Percentiles rank a stretch among this genome's conserved stretches.
Conservation (phyloP, 2,888 invertebrate species). For the Dryococelus australis region DNA sequence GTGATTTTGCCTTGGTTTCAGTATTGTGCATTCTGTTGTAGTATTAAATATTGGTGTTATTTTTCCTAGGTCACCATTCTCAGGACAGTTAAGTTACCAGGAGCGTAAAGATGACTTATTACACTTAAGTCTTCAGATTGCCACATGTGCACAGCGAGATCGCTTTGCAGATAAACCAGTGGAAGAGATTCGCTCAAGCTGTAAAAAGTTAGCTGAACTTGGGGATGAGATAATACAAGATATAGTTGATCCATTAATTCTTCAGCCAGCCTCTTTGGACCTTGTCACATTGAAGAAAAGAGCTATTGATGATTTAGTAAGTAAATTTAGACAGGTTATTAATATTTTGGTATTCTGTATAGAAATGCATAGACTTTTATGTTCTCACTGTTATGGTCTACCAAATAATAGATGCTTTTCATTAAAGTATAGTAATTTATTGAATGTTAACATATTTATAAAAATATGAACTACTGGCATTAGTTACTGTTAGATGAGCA, state of each 20-base stretch:
- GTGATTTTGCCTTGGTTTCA: too few relatives aligned
- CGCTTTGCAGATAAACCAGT: slow-evolving; percentile 88
- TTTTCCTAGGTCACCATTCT: slow-evolving; percentile 64
- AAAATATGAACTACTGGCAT: too few relatives aligned
- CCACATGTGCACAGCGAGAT: slow-evolving; percentile 89
- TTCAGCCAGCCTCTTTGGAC: slow-evolving; percentile 92
- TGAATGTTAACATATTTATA: too few relatives aligned
- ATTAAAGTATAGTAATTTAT: too few relatives aligned
- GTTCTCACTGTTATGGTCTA: too few relatives aligned
- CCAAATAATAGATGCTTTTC: too few relatives aligned
- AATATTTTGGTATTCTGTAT: too few relatives aligned
- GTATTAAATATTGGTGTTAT: neutral
- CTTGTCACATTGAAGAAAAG: slow-evolving; percentile 84
- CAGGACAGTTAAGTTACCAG: slow-evolving; percentile 72
- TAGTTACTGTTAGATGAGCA: too few relatives aligned
- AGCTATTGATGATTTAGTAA: slow-evolving; percentile 80
- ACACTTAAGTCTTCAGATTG: slow-evolving; percentile 83
- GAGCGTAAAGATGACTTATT: slow-evolving; percentile 76
- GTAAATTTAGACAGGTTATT: slow-evolving; percentile 20
- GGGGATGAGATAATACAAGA: slow-evolving; percentile 85
- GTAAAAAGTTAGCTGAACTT: slow-evolving; percentile 76
- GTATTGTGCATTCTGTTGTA: too few relatives aligned
- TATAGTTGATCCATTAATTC: slow-evolving; percentile 85
- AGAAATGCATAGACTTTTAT: too few relatives aligned
- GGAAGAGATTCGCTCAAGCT: slow-evolving; percentile 74